Base-by-base conservation (phyloP, 2,888 invertebrate species). In the Lepidocyrtoides sp. region DNA sequence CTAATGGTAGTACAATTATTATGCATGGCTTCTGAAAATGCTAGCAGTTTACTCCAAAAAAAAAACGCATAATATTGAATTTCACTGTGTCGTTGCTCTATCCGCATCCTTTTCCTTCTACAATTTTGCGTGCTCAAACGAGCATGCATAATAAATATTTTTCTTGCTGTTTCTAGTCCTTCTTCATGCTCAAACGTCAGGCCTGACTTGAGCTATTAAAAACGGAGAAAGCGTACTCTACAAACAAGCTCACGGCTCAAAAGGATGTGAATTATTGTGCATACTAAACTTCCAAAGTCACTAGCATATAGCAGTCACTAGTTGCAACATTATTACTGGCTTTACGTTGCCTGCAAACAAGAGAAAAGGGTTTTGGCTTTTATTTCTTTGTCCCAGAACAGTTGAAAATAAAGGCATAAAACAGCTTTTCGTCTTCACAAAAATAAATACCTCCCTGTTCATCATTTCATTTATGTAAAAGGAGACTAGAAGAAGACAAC, bases 51-150 rank as follows among this genome's bases (percentile, higher is more conserved):
- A n/a, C n/a, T n/a, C n/a, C n/a, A n/a, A n/a, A n/a, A n/a, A n/a
- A n/a, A n/a, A n/a, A n/a, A n/a, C n/a, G n/a, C n/a, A n/a, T n/a
- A n/a, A n/a, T n/a, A n/a, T n/a, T n/a, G n/a, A n/a, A n/a, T n/a
- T n/a, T n/a, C n/a, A n/a, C n/a, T n/a, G n/a, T n/a, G 44, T 72
- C 72, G 44, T 72, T 44, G 36, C 41, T 44, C 29, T 36, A 66
- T 66, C 36, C 17, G 32, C 66, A 32, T 66, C n/a, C 17, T 66
- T 66, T 66, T 66, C 26, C 60, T 7, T 32, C n/a, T 63, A 29
- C 63, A 57, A 57, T 63, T 29, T 63, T 63, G 63, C 63, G 63
- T 63, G 63, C 32, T 63, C 32, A 66, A 66, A 66, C 36, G 17
- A 32, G 66, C 66, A 66, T 66, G 32, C 17, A 7, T 66, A 66